A percentile compares a stretch with the other conserved stretches of the same genome.
phyloP scores from a whole-genome alignment of 2,888 invertebrate genomes.

The Heliconius charithonia region DNA sequence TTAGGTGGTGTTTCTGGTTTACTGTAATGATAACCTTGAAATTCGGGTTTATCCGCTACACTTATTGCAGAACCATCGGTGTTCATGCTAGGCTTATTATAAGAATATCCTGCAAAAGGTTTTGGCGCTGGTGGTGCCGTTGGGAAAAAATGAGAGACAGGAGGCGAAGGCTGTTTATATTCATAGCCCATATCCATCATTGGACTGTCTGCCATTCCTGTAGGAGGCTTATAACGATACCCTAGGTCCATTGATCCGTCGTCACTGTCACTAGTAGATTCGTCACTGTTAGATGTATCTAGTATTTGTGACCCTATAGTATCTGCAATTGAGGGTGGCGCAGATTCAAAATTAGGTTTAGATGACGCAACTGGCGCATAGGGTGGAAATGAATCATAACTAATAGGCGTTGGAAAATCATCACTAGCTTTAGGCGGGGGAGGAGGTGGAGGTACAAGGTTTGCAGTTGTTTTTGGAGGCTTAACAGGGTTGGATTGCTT shows the following conservation, averaged over 20 bases:
- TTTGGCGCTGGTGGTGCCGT: conserved; percentile 63
- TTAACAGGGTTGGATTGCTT: conserved; percentile 60
- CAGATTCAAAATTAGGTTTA: conserved; percentile 47
- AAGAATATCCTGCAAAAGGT: conserved; percentile 69
- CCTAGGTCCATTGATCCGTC: conserved; percentile 60
- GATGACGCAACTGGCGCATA: conserved; percentile 57
- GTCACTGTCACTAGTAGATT: conserved; percentile 53
- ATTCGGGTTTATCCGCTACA: conserved; percentile 55
- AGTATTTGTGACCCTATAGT: conserved; percentile 42
- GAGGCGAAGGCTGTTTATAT: conserved; percentile 65
- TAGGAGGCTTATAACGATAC: conserved; percentile 67
- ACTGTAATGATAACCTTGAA: conserved; percentile 63
- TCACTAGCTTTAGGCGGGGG: conserved; percentile 59
- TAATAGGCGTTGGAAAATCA: conserved; percentile 68
- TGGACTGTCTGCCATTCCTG: conserved; percentile 55
- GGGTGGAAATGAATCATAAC: conserved; percentile 76
- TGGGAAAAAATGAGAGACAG: conserved; percentile 57
- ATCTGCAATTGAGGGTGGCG: conserved; percentile 42
- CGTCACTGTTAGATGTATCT: conserved; percentile 54
- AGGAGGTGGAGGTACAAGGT: conserved; percentile 66
- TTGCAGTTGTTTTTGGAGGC: conserved; percentile 62
- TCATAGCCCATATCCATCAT: conserved; percentile 62
- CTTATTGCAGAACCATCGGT: conserved; percentile 55
- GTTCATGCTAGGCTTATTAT: conserved; percentile 67
- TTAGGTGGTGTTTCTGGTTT: conserved; percentile 62